Evolutionary conservation across 1,140 invertebrate species (phyloP), one percentile per base, ranked within the genome.

Genomic region (Lepidurus arcticus): DNA sequence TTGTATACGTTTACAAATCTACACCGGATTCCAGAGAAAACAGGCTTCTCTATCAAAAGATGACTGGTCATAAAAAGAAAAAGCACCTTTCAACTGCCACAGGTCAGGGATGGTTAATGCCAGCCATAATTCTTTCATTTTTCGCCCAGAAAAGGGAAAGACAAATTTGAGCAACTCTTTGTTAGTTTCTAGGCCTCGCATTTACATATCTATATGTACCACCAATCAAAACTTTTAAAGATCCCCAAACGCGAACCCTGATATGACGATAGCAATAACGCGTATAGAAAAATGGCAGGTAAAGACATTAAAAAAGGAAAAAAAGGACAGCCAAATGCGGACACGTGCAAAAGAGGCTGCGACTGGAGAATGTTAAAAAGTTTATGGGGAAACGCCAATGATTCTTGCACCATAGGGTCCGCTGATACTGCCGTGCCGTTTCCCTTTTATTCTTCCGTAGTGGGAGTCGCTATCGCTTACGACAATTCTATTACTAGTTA

Each of bases 401-500:
- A n/a, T 65, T 65, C 53, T 65, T 0, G 13, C 21, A 65, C 53
- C 13, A 21, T 21, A n/a, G 53, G 13, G 53, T 65, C 53, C 16
- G 16, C 16, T 7, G 13, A 16, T 65, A n/a, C 21, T 9, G 53
- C 21, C 21, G 53, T 21, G n/a, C 21, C 16, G 53, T 7, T 65
- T 13, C 53, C 21, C 53, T 65, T 65, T 65, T 65, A 13, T 65
- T 65, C 53, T 65, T 65, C 53, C 53, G 21, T 65, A 65, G 53
- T 21, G 21, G 53, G 53, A 9, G 53, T 65, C 53, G 21, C 53
- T 21, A 65, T 65, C 53, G 53, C 16, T 65, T 65, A 65, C 21
- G 21, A 21, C 53, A 13, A 21, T 65, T 65, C 53, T 65, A 65
- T 65, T 65, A 21, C 16, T 65, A 65, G 53, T 65, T 65, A 21